Conservation (phyloP, 2,113 vertebrate species). For the Gobiocypris rarus region DNA sequence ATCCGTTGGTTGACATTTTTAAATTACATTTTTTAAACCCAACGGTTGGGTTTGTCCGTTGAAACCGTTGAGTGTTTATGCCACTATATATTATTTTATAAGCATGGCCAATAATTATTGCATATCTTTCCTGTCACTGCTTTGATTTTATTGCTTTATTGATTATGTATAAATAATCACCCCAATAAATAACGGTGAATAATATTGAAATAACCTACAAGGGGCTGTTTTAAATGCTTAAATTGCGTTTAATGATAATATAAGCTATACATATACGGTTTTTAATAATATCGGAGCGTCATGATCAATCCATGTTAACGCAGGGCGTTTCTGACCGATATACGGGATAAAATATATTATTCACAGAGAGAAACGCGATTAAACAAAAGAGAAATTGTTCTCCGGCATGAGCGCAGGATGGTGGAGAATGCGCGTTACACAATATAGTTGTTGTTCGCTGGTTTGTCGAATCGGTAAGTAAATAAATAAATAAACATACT, state of each 20-base stretch:
- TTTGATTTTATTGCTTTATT: neutral
- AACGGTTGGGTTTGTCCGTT: too few species aligned
- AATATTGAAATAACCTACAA: neutral
- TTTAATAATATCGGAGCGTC: neutral
- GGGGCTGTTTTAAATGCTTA: neutral
- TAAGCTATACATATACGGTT: neutral
- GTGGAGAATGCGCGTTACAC: neutral
- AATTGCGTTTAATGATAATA: neutral
- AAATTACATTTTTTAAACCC: too few species aligned
- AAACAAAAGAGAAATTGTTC: conserved; percentile 11
- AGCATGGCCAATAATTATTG: neutral
- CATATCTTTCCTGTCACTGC: neutral
- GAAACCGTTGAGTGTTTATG: too few species aligned
- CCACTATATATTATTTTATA: neutral
- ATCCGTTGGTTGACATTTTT: too few species aligned
- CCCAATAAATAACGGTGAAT: neutral
- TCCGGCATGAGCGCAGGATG: neutral
- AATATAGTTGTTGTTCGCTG: neutral
- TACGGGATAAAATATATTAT: neutral
- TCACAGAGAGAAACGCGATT: neutral
- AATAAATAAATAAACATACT: neutral
- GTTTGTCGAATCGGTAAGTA: neutral
- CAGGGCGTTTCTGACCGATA: neutral
- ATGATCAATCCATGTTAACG: neutral
- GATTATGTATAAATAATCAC: neutral